These are phyloP conservation scores for Anagyrus pseudococci DNA, from an alignment of 2,888 invertebrate genomes.

Conservation along the genomic window DNA sequence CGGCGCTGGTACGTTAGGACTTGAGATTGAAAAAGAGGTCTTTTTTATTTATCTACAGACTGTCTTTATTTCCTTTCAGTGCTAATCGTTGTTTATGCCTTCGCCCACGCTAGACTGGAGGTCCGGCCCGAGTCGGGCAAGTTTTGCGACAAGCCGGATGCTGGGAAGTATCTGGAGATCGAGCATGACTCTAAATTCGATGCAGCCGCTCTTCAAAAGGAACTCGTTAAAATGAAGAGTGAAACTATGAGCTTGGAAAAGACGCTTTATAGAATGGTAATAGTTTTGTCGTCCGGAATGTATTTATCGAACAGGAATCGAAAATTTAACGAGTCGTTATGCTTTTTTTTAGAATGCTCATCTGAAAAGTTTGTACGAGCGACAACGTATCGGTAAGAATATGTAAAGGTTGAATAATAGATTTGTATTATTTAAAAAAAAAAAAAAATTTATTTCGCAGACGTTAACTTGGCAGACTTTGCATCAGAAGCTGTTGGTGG, in stretches of 20 bases:
- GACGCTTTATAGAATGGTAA: conserved; percentile 45
- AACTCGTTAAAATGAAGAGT: conserved; percentile 42
- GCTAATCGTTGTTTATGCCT: conserved; percentile 37
- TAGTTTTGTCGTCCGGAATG: no score
- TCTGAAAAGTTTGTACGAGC: conserved; percentile 33
- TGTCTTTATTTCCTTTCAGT: conserved; percentile 29
- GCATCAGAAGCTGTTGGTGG: conserved; percentile 54
- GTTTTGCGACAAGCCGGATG: not conserved
- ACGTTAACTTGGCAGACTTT: conserved; percentile 48
- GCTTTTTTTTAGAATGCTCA: conserved; percentile 35
- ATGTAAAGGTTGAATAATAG: no score
- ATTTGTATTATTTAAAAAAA: conserved; percentile 4
- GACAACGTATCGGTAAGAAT: no score
- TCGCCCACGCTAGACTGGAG: conserved; percentile 18
- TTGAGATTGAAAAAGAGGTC: no score
- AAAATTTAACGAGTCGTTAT: no score
- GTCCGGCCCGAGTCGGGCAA: no score
- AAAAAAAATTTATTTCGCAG: not conserved
- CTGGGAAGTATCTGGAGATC: conserved; percentile 7
- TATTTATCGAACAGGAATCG: no score
- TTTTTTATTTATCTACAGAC: no score
- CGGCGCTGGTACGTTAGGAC: conserved; percentile 45
- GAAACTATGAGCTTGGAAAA: conserved; percentile 43
- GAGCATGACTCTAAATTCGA: conserved; percentile 32
- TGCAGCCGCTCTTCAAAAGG: conserved; percentile 29